phyloP scores from a whole-genome alignment of 2,113 vertebrate species.

The Clarias gariepinus region DNA sequence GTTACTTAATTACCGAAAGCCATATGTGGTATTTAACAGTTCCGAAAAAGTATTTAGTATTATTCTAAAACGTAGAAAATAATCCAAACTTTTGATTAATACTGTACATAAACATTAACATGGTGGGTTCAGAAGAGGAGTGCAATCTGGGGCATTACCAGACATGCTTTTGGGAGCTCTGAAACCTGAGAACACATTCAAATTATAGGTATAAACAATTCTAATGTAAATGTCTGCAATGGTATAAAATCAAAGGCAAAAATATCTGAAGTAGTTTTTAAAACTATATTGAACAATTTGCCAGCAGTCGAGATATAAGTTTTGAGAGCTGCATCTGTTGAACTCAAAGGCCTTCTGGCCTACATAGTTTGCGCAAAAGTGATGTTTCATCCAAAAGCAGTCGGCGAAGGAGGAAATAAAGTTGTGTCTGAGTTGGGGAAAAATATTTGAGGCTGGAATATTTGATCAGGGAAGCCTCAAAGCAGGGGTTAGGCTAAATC shows the following conservation, averaged over 20 bases:
- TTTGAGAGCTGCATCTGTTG: conserved; percentile 12
- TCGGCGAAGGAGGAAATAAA: background rate
- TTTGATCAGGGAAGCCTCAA: conserved; percentile 35
- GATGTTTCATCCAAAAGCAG: conserved; percentile 17
- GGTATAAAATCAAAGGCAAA: background rate
- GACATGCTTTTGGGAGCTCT: too few relatives aligned
- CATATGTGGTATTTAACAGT: too few relatives aligned
- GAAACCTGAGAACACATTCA: background rate
- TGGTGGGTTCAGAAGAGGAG: too few relatives aligned
- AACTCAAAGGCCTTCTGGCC: conserved; percentile 29
- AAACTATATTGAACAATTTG: background rate
- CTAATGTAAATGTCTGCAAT: background rate
- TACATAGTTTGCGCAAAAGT: background rate
- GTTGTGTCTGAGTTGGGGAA: background rate
- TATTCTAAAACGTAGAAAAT: too few relatives aligned
- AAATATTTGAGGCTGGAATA: conserved; percentile 34
- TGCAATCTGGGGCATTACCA: too few relatives aligned
- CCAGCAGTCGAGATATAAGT: conserved; percentile 4
- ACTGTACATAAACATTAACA: too few relatives aligned
- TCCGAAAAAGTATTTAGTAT: too few relatives aligned
- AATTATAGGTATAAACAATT: background rate
- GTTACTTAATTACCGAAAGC: too few relatives aligned
- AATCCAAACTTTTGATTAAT: too few relatives aligned
- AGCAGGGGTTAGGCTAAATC: conserved; percentile 40
- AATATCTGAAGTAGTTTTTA: background rate